These are phyloP conservation scores for Punctoribates punctum DNA, from an alignment of 2,888 invertebrate species.

Conservation along the genomic window DNA sequence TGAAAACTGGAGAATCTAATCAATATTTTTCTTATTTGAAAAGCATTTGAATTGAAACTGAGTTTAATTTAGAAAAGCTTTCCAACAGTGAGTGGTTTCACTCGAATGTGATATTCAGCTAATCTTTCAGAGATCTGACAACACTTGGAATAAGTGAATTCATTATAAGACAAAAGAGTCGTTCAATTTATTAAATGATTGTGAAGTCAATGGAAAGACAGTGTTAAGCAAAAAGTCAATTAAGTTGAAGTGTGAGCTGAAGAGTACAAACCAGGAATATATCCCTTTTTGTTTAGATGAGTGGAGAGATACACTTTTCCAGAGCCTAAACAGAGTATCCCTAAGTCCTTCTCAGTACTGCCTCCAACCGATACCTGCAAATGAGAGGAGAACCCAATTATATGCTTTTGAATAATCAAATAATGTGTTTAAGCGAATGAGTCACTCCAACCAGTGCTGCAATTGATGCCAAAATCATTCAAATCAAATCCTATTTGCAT, in stretches of 20 bases:
- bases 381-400: not conserved
- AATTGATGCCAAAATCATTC: not conserved
- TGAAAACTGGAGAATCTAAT: too few relatives aligned
- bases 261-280: conserved; percentile 26
- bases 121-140: too few relatives aligned
- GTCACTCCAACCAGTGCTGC: too few relatives aligned
- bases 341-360: conserved; percentile 41
- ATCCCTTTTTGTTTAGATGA: conserved; percentile 36
- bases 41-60: too few relatives aligned
- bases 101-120: too few relatives aligned
- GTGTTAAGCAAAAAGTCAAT: not conserved
- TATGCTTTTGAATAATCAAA: too few relatives aligned
- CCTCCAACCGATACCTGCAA: conserved; percentile 39
- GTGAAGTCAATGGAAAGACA: not conserved
- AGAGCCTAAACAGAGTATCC: conserved; percentile 40
- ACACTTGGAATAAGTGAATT: not conserved
- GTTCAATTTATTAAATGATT: not conserved
- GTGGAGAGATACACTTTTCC: conserved; percentile 37
- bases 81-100: too few relatives aligned
- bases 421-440: not conserved
- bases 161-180: not conserved
- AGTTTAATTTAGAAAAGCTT: too few relatives aligned
- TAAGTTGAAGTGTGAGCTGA: not conserved
- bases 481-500: not conserved
- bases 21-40: too few relatives aligned